Conservation (phyloP, 2,113 vertebrate genomes). For the Cyanoderma ruficeps region DNA sequence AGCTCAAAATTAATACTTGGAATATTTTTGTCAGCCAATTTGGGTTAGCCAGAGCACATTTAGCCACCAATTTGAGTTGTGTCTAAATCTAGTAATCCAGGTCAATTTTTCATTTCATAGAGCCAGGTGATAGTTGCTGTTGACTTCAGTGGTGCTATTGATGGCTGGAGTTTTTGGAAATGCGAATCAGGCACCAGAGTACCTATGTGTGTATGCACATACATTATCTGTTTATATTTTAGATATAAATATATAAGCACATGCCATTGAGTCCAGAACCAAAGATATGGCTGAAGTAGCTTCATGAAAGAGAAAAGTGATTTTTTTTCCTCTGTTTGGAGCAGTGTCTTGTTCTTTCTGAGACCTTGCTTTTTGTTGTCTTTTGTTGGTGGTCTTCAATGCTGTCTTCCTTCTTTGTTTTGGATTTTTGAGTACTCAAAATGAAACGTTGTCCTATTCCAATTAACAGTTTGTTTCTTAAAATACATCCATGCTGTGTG, state of each 20-base stretch:
- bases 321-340: neutral
- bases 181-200: neutral
- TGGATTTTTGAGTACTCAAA: neutral
- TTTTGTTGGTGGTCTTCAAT: neutral
- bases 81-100: neutral
- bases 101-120: neutral
- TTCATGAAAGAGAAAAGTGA: neutral
- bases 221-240: neutral
- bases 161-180: neutral
- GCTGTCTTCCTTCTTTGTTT: neutral
- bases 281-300: neutral
- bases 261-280: neutral
- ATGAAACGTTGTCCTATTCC: rapidly evolving
- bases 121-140: neutral
- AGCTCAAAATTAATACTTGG: neutral
- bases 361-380: neutral
- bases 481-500: neutral
- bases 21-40: neutral
- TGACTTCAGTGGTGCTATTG: neutral
- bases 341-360: neutral
- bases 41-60: neutral
- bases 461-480: neutral
- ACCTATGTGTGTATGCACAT: too few species aligned
- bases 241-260: too few species aligned
- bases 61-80: neutral